Evolutionary conservation across 2,888 invertebrate genomes (phyloP).

Genomic region (Synergus umbraculus): DNA sequence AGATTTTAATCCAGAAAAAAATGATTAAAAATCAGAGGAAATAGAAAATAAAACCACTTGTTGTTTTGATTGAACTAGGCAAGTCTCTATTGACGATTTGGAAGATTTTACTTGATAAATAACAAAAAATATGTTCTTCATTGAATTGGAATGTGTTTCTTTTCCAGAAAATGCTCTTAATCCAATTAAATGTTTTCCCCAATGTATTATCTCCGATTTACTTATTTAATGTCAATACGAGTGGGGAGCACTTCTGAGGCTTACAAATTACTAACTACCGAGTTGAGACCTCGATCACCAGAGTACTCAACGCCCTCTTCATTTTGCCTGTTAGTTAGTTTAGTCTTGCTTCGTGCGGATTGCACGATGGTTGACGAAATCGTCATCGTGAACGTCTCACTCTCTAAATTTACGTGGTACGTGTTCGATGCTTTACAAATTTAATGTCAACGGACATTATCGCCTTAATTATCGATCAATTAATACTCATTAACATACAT

Average conservation of each 20-base stretch:
- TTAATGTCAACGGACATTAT: neutral
- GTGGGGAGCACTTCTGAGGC: neutral
- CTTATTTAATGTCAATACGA: neutral
- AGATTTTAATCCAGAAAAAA: no score
- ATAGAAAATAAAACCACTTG: no score
- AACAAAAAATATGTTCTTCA: no score
- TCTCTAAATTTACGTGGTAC: neutral
- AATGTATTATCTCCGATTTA: neutral
- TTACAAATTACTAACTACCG: neutral
- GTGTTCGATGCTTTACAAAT: neutral
- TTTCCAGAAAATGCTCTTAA: neutral
- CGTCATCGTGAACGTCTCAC: neutral
- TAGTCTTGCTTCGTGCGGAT: neutral
- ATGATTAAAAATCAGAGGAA: no score
- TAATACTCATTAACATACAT: neutral
- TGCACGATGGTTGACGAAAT: neutral
- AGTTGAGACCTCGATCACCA: slow-evolving; percentile 1
- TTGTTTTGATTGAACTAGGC: no score
- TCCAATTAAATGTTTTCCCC: neutral
- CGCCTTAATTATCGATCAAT: neutral
- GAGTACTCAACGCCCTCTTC: neutral
- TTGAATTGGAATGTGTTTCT: neutral
- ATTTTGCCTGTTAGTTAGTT: neutral
- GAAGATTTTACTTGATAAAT: no score
- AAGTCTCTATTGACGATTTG: no score